phyloP scores from a whole-genome alignment of 1,140 invertebrate genomes.

The Dendrolimus kikuchii region DNA sequence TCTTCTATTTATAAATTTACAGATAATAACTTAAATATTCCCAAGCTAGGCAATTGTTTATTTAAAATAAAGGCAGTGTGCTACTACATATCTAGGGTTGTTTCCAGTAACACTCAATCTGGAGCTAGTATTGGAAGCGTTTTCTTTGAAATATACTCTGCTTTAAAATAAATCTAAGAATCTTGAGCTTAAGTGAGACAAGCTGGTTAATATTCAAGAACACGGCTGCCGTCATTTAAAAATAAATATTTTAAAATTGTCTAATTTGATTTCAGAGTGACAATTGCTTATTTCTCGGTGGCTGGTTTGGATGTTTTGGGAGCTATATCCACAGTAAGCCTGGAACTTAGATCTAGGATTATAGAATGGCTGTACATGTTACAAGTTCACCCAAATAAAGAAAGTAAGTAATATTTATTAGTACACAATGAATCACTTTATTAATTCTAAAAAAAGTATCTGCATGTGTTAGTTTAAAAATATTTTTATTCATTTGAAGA shows the following conservation, averaged over 20 bases:
- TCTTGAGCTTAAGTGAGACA: no score
- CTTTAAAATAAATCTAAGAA: no score
- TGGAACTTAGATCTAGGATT: conserved; percentile 78
- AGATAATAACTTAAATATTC: no score
- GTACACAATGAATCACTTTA: no score
- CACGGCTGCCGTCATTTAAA: neutral
- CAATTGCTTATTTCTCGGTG: conserved; percentile 91
- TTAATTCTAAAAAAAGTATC: no score
- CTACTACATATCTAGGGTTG: no score
- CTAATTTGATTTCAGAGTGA: conserved; percentile 76
- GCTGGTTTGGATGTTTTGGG: conserved; percentile 91
- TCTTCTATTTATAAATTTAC: no score
- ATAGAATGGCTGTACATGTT: conserved; percentile 93
- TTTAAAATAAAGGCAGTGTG: no score
- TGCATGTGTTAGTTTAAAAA: neutral
- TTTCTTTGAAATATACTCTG: no score
- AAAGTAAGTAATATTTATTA: conserved; percentile 66
- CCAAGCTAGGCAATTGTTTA: no score
- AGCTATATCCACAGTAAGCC: conserved; percentile 78
- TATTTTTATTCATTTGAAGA: neutral
- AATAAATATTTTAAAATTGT: conserved; percentile 7
- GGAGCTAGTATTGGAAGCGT: no score
- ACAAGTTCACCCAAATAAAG: conserved; percentile 79
- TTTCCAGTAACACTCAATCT: neutral
- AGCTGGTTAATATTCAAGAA: neutral